phyloP scores from a whole-genome alignment of 1,140 invertebrate genomes.

The Diorhabda sublineata region DNA sequence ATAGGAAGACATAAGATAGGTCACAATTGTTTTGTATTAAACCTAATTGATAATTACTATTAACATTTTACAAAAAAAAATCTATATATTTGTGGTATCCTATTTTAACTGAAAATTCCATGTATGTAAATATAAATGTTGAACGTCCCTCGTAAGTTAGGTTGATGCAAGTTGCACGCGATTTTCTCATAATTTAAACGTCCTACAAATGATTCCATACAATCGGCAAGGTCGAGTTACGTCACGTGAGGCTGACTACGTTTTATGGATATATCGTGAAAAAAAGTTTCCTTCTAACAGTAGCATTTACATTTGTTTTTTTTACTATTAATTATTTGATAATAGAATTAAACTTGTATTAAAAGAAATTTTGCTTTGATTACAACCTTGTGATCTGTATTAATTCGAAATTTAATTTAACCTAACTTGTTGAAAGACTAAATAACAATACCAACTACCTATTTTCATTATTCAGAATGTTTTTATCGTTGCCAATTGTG shows the following conservation, averaged over 20 bases:
- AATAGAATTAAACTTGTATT: too few species aligned
- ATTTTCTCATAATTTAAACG: conserved; percentile 23
- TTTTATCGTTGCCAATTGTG: conserved; percentile 25
- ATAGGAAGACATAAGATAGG: too few species aligned
- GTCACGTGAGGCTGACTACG: conserved; percentile 13
- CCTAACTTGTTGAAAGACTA: background rate
- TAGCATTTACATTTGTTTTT: background rate
- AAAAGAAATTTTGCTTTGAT: too few species aligned
- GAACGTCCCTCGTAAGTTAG: background rate
- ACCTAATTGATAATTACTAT: too few species aligned
- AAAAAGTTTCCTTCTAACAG: background rate
- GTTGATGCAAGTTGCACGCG: conserved; percentile 18
- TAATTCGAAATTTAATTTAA: too few species aligned
- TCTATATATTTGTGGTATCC: too few species aligned
- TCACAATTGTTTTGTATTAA: too few species aligned
- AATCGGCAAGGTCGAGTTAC: conserved; percentile 29
- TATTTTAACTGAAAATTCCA: too few species aligned
- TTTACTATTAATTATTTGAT: too few species aligned
- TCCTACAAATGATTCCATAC: conserved; percentile 29
- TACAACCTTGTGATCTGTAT: too few species aligned
- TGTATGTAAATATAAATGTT: background rate
- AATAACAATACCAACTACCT: conserved; percentile 2
- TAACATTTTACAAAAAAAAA: too few species aligned
- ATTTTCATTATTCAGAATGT: background rate
- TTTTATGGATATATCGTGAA: background rate